Base-by-base conservation (phyloP, 2,113 vertebrate species). In the Theristicus caerulescens region DNA sequence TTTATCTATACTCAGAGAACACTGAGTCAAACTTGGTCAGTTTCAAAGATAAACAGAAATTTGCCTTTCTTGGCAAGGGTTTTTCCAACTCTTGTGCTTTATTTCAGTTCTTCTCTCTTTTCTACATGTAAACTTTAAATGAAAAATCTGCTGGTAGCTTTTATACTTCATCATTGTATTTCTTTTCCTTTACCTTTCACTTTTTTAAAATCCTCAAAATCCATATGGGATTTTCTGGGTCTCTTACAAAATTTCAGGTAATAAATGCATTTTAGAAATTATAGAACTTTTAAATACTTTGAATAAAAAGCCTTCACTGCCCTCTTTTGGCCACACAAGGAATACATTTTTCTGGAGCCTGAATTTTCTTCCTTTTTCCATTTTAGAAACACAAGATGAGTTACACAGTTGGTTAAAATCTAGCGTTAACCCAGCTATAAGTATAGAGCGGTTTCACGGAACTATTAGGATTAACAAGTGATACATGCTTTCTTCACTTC, bases 291-390 rank as follows among this genome's bases (percentile, higher is more conserved):
- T n/a, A 76, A 71, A 10, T 61, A 54, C 34, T 87, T 91, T 25
- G 44, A 88, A 52, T 85, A 27, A 62, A 86, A 95, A 82, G 21
- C 57, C 57, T 97, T 92, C 82, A 67, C 88, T 96, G 97, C 96
- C 95, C 95, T 94, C 96, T 97, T 90, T 93, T 94, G 97, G 94
- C 44, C 90, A 88, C 32, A 57, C 18, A 10, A 70, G 66, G 70
- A 86, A 81, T 74, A 71, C 5, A 6, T 47, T 57, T 92, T 89
- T 64, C 59, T 72, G 52, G 34, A 57, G 26, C 17, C 11, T 21
- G 38, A 46, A 38, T 93, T 84, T 84, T 71, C 17, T 91, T 82
- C 26, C 80, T 21, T 31, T 80, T 92, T 65, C 55, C 6, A 2
- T 62, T 77, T 92, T 73, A 73, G 49, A 92, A 91, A 44, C 42